A percentile compares a stretch with the other conserved stretches of the same genome.
Conservation (phyloP, 2,113 vertebrate species). For the Noturus placidus region DNA sequence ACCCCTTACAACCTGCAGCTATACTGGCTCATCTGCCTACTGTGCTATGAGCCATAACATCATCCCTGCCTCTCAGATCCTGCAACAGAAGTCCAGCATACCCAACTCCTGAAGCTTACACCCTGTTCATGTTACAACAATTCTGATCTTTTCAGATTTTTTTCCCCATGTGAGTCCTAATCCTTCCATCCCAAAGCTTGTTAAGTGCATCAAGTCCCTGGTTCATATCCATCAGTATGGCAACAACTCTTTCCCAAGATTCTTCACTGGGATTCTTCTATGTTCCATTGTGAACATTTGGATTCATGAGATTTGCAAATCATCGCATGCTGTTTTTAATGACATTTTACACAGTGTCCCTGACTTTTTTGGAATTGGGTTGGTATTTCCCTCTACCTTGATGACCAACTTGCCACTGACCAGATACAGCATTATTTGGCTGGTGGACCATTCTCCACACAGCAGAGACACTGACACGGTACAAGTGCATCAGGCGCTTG, state of each 20-base stretch:
- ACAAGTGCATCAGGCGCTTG: background rate
- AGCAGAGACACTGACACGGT: background rate
- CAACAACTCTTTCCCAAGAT: background rate
- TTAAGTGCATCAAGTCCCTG: background rate
- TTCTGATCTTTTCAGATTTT: background rate
- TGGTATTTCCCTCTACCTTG: too few relatives aligned
- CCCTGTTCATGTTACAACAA: background rate
- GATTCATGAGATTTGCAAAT: too few relatives aligned
- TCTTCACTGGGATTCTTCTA: background rate
- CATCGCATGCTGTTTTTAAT: too few relatives aligned
- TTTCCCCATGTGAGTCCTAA: too few relatives aligned
- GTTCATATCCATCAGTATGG: background rate
- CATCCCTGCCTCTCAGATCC: background rate
- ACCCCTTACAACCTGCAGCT: background rate
- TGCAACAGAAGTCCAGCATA: background rate
- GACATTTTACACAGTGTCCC: too few relatives aligned
- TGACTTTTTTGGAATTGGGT: too few relatives aligned
- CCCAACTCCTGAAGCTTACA: background rate
- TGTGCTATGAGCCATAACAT: background rate
- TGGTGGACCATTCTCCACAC: background rate
- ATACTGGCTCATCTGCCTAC: background rate
- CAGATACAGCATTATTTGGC: background rate
- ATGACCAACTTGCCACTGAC: background rate
- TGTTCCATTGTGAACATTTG: too few relatives aligned
- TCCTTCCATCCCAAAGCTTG: background rate